Evolutionary conservation across 2,113 vertebrate species (phyloP).

Genomic region (Ophiodon elongatus): DNA sequence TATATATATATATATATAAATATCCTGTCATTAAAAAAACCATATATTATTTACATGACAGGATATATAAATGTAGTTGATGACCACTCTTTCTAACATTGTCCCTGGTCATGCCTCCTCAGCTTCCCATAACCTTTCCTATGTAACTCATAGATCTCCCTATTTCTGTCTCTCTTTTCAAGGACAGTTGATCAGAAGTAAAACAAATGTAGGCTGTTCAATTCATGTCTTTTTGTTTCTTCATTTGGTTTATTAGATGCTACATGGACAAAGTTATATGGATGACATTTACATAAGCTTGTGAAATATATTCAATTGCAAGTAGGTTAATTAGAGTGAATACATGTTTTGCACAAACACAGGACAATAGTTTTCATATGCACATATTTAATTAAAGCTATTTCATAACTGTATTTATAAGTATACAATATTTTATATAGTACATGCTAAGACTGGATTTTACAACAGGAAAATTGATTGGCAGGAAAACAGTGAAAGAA

Average conservation of each 20-base stretch:
- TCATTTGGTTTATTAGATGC: conserved; percentile 50
- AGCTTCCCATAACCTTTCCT: background rate
- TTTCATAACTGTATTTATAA: conserved; percentile 6
- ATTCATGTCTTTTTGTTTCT: background rate
- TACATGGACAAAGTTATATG: conserved; percentile 24
- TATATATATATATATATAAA: too few relatives aligned
- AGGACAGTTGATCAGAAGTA: background rate
- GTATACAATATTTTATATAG: background rate
- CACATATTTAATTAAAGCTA: conserved; percentile 22
- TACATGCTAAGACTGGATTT: background rate
- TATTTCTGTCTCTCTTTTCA: background rate
- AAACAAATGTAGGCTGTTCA: background rate
- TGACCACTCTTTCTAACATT: background rate
- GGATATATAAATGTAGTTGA: too few relatives aligned
- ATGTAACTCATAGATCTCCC: background rate
- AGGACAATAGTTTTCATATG: background rate
- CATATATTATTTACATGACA: too few relatives aligned
- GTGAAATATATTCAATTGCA: background rate
- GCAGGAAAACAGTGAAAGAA: background rate
- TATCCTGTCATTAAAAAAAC: too few relatives aligned
- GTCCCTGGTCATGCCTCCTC: background rate
- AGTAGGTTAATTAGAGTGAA: background rate
- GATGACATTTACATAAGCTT: conserved; percentile 1
- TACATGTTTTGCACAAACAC: background rate
- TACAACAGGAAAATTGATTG: background rate